These are phyloP conservation scores for Pelvicachromis taeniatus DNA, from an alignment of 2,113 vertebrate species.

Conservation along the genomic window DNA sequence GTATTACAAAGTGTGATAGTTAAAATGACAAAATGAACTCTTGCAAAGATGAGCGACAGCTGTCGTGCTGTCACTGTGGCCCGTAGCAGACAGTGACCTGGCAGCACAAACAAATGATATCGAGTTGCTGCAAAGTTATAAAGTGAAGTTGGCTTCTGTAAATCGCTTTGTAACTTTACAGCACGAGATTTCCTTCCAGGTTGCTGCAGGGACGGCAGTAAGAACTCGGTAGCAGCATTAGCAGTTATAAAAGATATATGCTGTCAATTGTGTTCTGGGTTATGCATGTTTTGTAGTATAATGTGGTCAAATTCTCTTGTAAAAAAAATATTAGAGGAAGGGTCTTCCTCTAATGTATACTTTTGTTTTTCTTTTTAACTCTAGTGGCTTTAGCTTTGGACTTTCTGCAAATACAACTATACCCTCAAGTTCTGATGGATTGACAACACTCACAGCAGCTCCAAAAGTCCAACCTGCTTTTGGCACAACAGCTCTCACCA, in stretches of 20 bases:
- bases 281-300: no score
- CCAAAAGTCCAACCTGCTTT: background rate
- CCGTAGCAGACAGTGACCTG: background rate
- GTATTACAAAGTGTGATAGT: background rate
- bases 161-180: no score
- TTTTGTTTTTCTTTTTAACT: background rate
- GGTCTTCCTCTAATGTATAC: background rate
- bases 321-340: background rate
- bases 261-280: no score
- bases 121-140: no score
- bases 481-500: fast-evolving
- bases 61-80: background rate
- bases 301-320: no score
- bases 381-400: background rate
- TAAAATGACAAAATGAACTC: background rate
- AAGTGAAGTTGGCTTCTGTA: no score
- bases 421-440: fast-evolving
- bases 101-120: no score
- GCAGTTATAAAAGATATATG: no score
- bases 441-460: background rate
- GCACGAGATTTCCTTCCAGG: no score
- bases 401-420: fast-evolving
- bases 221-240: no score
- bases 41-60: background rate
- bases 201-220: no score